A percentile compares a stretch with the other conserved stretches of the same genome.
Conservation (phyloP, 2,888 invertebrate species). For the Ferdinandea cuprea region DNA sequence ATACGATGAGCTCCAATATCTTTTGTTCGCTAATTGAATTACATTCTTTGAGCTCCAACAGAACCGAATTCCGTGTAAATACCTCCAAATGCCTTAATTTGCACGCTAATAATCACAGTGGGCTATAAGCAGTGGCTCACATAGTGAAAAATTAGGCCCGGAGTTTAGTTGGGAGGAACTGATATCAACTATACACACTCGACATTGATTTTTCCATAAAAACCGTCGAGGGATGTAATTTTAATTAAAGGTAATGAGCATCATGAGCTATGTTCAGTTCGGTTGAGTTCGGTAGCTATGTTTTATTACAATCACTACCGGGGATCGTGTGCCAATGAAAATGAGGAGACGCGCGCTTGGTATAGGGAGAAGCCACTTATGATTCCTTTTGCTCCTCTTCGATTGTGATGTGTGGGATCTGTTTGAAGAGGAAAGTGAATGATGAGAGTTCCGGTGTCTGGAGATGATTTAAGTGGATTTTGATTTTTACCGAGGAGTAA, state of each 20-base stretch:
- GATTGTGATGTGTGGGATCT: slow-evolving; percentile 38
- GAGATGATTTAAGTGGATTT: slow-evolving; percentile 69
- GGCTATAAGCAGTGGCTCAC: too few species aligned
- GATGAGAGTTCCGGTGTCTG: slow-evolving; percentile 40
- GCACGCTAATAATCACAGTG: slow-evolving; percentile 49
- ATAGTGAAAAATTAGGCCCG: too few species aligned
- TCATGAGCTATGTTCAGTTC: slow-evolving; percentile 12
- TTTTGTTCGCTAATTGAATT: slow-evolving; percentile 65
- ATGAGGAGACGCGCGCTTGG: slow-evolving; percentile 14
- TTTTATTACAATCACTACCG: slow-evolving; percentile 47
- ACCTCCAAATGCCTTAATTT: slow-evolving; percentile 35
- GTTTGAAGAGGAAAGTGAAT: slow-evolving; percentile 40
- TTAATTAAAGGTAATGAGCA: slow-evolving; percentile 71
- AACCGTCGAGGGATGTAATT: slow-evolving; percentile 45
- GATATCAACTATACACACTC: too few species aligned
- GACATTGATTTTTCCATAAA: slow-evolving; percentile 28
- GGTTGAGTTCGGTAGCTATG: too few species aligned
- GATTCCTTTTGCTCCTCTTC: slow-evolving; percentile 6
- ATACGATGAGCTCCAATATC: slow-evolving; percentile 43
- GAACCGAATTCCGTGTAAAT: slow-evolving; percentile 23
- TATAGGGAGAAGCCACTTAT: slow-evolving; percentile 20
- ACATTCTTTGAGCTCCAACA: slow-evolving; percentile 49
- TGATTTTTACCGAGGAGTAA: slow-evolving; percentile 49
- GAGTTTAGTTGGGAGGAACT: too few species aligned
- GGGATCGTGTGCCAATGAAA: slow-evolving; percentile 61